Evolutionary conservation across 2,888 invertebrate genomes (phyloP).

Genomic region (Embidobia sp.): DNA sequence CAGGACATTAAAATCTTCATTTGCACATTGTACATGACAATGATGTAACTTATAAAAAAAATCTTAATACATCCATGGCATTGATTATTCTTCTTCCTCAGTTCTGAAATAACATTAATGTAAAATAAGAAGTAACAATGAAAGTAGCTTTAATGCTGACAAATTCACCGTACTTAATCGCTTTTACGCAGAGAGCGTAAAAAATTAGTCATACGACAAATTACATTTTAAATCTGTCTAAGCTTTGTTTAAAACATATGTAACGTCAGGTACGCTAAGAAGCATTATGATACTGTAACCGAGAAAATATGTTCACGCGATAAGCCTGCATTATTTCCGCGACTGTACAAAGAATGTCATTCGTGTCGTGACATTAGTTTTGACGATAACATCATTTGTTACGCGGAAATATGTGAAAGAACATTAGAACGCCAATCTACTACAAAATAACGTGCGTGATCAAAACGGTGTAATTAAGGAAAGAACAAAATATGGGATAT

Average conservation of each 20-base stretch:
- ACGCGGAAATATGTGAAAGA: conserved; percentile 37
- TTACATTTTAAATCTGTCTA: conserved; percentile 18
- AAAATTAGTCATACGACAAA: no score
- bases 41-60: no score
- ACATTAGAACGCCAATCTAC: conserved; percentile 16
- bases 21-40: no score
- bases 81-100: no score
- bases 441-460: conserved; percentile 34
- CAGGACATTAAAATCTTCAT: background rate
- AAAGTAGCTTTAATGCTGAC: no score
- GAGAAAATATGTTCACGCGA: conserved; percentile 12
- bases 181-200: no score
- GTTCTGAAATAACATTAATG: no score
- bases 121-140: no score
- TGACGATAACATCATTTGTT: conserved; percentile 49
- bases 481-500: background rate
- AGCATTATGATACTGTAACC: background rate
- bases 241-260: conserved; percentile 8
- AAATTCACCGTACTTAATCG: no score
- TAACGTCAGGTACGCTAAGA: background rate
- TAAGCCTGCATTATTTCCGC: conserved; percentile 46
- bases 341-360: conserved; percentile 37
- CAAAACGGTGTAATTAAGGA: conserved; percentile 22
- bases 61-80: no score
- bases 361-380: conserved; percentile 40